A percentile compares a stretch with the other conserved stretches of the same genome.
Conservation (phyloP, 2,113 vertebrate genomes). For the Semnornis frantzii region DNA sequence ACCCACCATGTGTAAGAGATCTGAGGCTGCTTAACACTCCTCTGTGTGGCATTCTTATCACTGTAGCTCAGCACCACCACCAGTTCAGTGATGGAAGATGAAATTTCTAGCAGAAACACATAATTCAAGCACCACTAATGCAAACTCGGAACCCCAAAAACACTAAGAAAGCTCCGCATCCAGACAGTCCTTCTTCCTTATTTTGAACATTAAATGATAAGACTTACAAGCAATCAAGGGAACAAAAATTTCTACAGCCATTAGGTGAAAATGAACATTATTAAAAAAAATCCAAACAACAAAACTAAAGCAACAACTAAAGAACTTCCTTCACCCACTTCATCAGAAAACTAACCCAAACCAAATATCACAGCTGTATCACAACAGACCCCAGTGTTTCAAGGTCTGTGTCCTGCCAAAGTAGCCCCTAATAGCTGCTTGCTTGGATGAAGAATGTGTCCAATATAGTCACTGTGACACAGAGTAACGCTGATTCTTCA, state of each 20-base stretch:
- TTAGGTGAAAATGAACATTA: background rate
- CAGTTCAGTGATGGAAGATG: background rate
- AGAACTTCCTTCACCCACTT: background rate
- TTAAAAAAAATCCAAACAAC: background rate
- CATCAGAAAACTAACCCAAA: background rate
- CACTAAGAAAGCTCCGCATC: background rate
- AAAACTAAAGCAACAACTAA: background rate
- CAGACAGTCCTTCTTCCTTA: background rate
- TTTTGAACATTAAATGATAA: background rate
- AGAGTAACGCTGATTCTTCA: background rate
- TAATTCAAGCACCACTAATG: background rate
- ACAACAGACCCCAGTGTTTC: background rate
- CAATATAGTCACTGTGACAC: background rate
- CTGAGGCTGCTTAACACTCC: background rate
- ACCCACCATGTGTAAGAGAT: background rate
- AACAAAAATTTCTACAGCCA: background rate
- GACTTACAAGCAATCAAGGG: background rate
- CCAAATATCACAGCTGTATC: background rate
- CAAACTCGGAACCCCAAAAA: background rate
- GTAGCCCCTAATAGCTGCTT: background rate
- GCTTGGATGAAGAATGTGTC: background rate
- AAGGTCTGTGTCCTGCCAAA: background rate
- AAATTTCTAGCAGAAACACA: background rate
- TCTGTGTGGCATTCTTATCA: background rate
- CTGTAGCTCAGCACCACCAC: background rate